Conservation (phyloP, 2,113 vertebrate genomes). For the Laterallus jamaicensis region DNA sequence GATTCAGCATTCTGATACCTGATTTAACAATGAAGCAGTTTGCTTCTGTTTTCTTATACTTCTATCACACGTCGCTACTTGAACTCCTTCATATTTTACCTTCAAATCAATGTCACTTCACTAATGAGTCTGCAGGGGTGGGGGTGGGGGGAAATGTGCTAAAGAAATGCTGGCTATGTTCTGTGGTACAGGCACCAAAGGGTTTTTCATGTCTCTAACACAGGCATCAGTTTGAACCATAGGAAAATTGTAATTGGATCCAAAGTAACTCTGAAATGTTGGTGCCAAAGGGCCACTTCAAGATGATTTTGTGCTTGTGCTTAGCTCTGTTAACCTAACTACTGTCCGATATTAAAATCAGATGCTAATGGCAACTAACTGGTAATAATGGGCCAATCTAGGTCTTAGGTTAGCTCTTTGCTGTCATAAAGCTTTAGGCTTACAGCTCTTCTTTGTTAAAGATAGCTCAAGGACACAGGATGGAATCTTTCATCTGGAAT, state of each 20-base stretch:
- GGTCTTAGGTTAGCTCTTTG: not conserved
- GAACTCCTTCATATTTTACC: not conserved
- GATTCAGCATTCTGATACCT: not conserved
- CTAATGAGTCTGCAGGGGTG: not conserved
- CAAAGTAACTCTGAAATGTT: not conserved
- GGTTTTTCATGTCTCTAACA: not conserved
- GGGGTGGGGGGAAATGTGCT: not conserved
- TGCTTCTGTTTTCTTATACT: not conserved
- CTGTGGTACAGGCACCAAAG: not conserved
- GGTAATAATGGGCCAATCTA: not conserved
- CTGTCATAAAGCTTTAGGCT: not conserved
- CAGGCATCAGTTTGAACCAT: not conserved
- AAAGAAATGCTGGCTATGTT: not conserved
- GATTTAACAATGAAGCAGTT: not conserved
- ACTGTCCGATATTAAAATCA: not conserved
- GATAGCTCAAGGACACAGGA: not conserved
- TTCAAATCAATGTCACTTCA: not conserved
- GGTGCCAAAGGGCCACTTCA: not conserved
- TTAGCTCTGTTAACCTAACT: not conserved
- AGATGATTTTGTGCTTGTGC: not conserved
- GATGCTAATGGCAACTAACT: not conserved
- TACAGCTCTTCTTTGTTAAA: not conserved
- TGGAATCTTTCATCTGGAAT: not conserved
- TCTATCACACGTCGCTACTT: not conserved
- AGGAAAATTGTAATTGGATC: not conserved